Evolutionary conservation across 1,140 invertebrate species (phyloP).

Genomic region (Drosophila nannoptera): DNA sequence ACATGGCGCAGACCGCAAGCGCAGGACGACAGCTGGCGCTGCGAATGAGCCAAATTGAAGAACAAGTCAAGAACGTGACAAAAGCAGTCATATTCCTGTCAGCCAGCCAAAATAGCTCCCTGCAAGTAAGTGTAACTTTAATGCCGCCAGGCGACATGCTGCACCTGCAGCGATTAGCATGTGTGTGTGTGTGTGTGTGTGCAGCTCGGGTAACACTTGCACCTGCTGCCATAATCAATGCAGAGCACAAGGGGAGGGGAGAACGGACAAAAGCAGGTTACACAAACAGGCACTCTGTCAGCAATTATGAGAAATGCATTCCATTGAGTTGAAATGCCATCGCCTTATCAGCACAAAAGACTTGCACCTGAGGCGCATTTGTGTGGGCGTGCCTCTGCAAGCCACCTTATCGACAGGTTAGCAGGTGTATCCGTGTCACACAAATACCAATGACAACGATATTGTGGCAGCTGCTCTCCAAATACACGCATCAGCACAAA

Average conservation of each 20-base stretch:
- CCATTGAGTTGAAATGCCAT: slow-evolving; percentile 61
- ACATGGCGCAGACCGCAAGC: slow-evolving; percentile 32
- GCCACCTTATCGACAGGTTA: slow-evolving; percentile 23
- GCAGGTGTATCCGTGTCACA: slow-evolving; percentile 19
- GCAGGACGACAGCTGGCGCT: slow-evolving; percentile 43
- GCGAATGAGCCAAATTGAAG: slow-evolving; percentile 61
- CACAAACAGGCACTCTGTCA: slow-evolving; percentile 24
- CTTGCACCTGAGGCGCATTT: slow-evolving; percentile 9
- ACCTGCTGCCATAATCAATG: slow-evolving; percentile 24
- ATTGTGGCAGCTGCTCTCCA: neutral
- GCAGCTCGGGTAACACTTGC: slow-evolving; percentile 18
- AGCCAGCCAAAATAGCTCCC: slow-evolving; percentile 11
- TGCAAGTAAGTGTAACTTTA: slow-evolving; percentile 51
- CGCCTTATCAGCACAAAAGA: slow-evolving; percentile 46
- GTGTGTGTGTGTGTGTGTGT: slow-evolving; percentile 14
- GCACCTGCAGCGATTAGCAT: slow-evolving; percentile 37
- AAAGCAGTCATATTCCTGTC: slow-evolving; percentile 35
- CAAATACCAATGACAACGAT: slow-evolving; percentile 19
- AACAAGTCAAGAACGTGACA: slow-evolving; percentile 68
- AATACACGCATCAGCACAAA: slow-evolving; percentile 1
- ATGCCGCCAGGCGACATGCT: slow-evolving; percentile 28
- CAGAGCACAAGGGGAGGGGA: neutral
- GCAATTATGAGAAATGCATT: slow-evolving; percentile 74
- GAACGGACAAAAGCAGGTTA: neutral
- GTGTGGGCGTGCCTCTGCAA: slow-evolving; percentile 1